Evolutionary conservation across 92 coral and sea anemone species (phyloP).

Genomic region (Parazoanthus atlanticus): DNA sequence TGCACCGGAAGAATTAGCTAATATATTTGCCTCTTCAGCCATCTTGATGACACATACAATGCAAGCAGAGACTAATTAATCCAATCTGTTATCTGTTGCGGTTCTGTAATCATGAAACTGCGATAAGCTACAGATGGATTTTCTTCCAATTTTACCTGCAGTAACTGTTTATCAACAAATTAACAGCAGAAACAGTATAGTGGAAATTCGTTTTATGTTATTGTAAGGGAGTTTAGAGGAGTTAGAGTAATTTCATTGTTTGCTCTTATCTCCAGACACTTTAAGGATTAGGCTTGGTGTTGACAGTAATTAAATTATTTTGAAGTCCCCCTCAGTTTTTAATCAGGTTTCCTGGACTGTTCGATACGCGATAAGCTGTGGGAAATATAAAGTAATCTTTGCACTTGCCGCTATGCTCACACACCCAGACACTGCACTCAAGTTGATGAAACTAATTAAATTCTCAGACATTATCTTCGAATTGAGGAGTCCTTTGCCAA

Average conservation of each 20-base stretch:
- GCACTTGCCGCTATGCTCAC: neutral
- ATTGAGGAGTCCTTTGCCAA: neutral
- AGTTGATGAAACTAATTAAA: constrained; percentile 37
- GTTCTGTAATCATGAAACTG: neutral
- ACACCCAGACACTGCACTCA: neutral
- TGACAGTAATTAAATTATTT: constrained; percentile 46
- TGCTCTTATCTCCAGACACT: constrained; percentile 39
- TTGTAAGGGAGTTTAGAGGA: neutral
- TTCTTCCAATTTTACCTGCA: neutral
- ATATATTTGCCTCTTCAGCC: constrained; percentile 1
- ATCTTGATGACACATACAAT: constrained; percentile 7
- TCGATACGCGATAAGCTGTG: constrained; percentile 19
- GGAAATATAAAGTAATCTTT: neutral
- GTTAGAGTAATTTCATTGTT: neutral
- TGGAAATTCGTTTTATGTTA: neutral
- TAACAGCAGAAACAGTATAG: neutral
- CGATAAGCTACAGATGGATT: too few species aligned
- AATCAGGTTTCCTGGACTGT: constrained; percentile 21
- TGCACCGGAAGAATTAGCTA: constrained; percentile 34
- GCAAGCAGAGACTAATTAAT: constrained; percentile 24
- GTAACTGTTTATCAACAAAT: neutral
- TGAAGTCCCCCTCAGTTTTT: constrained; percentile 15
- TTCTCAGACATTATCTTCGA: constrained; percentile 18
- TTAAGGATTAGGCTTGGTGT: constrained; percentile 26
- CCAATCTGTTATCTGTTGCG: neutral